Conservation (phyloP, 2,113 vertebrate genomes). For the Mirounga angustirostris region DNA sequence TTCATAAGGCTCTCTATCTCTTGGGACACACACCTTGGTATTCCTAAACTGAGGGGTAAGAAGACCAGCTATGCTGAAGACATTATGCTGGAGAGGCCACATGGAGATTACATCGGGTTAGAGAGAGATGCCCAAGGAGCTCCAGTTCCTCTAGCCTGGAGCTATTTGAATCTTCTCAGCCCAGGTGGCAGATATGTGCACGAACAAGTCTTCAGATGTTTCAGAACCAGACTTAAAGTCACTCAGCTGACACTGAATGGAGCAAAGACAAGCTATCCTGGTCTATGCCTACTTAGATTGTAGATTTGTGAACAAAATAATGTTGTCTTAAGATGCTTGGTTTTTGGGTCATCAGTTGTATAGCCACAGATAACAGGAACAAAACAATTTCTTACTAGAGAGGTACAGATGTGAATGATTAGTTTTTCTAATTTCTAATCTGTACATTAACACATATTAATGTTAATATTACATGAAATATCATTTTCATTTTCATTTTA, state of each 20-base stretch:
- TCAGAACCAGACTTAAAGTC: neutral
- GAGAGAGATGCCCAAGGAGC: neutral
- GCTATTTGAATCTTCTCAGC: neutral
- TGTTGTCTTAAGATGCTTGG: neutral
- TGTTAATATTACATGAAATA: neutral
- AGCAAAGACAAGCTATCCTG: neutral
- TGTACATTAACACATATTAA: neutral
- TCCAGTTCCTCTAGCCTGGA: neutral
- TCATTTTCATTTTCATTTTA: constrained; percentile 18
- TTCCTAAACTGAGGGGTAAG: neutral
- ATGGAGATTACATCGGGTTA: no score
- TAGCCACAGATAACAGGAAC: neutral
- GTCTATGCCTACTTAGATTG: neutral
- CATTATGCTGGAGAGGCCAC: neutral
- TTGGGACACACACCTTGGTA: neutral
- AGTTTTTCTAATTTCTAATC: neutral
- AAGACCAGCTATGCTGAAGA: neutral
- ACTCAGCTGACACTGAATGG: neutral
- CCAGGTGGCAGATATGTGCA: neutral
- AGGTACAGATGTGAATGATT: neutral
- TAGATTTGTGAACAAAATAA: neutral
- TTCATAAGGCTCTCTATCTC: neutral
- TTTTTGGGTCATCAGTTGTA: neutral
- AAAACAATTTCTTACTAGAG: neutral
- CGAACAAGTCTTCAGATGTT: neutral